A percentile compares a stretch with the other conserved stretches of the same genome.
These are phyloP conservation scores for Tor tambroides DNA, from an alignment of 2,113 vertebrate species.

Conservation along the genomic window DNA sequence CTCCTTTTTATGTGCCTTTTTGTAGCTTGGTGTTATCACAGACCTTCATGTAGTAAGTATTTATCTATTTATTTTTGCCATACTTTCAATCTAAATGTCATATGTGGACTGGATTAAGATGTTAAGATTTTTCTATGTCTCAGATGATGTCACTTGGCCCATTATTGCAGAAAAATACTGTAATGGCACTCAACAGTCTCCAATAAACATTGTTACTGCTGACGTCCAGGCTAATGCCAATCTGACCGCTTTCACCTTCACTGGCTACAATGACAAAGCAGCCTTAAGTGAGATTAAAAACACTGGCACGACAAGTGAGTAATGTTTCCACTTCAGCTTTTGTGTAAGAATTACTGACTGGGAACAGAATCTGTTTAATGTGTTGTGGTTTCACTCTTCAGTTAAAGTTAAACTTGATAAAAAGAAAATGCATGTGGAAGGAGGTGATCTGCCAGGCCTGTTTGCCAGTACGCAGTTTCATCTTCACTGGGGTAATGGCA, in stretches of 20 bases:
- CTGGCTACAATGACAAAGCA: background rate
- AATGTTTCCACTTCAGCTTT: background rate
- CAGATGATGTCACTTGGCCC: conserved; percentile 54
- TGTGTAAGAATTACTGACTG: background rate
- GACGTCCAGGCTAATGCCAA: rapidly evolving
- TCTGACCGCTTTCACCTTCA: conserved; percentile 64
- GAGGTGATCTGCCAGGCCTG: conserved; percentile 64
- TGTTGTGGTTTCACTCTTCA: conserved; percentile 35
- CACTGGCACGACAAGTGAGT: conserved; percentile 41
- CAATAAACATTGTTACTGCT: conserved; percentile 69
- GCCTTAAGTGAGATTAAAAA: conserved; percentile 17
- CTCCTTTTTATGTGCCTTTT: background rate
- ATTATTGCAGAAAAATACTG: conserved; percentile 23
- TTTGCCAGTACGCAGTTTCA: conserved; percentile 71
- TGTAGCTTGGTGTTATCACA: conserved; percentile 46
- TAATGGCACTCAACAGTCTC: conserved; percentile 71
- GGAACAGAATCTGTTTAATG: background rate
- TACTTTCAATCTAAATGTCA: too few relatives aligned
- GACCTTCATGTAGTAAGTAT: conserved; percentile 46
- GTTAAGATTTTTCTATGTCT: background rate
- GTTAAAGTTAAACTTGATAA: conserved; percentile 56
- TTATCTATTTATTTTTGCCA: background rate
- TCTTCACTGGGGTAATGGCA: conserved; percentile 73
- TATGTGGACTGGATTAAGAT: too few relatives aligned
- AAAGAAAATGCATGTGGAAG: conserved; percentile 59